phyloP scores from a whole-genome alignment of 30 jellyfish, hydroid and myxozoan species.

The Aurelia sp. region DNA sequence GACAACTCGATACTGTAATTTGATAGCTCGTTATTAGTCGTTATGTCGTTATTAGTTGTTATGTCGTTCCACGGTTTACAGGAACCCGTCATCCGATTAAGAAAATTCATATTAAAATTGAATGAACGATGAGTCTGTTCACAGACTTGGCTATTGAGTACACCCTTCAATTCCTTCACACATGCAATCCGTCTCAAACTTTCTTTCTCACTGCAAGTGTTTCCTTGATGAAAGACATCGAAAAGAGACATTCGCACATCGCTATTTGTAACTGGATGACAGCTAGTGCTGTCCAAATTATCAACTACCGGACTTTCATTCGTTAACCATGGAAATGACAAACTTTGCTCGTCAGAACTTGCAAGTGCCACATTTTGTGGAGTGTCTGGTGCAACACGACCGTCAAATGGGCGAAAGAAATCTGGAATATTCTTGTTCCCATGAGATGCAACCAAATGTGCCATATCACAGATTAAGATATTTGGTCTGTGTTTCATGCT shows the following conservation, averaged over 20 bases:
- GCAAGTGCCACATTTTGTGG: constrained; percentile 38
- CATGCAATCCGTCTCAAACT: constrained; percentile 43
- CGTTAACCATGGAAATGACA: constrained; percentile 60
- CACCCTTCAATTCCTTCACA: constrained; percentile 49
- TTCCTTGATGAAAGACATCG: constrained; percentile 53
- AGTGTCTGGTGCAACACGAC: constrained; percentile 48
- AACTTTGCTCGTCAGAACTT: constrained; percentile 3
- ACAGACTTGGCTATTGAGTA: constrained; percentile 60
- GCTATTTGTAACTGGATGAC: constrained; percentile 63
- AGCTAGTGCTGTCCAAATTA: not conserved
- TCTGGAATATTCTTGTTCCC: constrained; percentile 22
- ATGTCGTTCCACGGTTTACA: too few species aligned
- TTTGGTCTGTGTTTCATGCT: constrained; percentile 51
- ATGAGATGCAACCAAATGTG: constrained; percentile 57
- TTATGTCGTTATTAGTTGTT: too few species aligned
- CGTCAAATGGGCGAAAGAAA: constrained; percentile 55
- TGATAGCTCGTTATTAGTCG: too few species aligned
- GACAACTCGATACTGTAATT: too few species aligned
- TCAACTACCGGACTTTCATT: not conserved
- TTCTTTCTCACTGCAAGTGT: constrained; percentile 44
- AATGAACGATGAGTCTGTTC: constrained; percentile 60
- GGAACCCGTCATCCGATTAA: too few species aligned
- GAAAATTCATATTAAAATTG: constrained; percentile 27
- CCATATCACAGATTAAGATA: constrained; percentile 30
- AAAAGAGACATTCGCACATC: constrained; percentile 38